These are phyloP conservation scores for Vulpes ferrilata DNA, from an alignment of 2,113 vertebrate species.

Conservation along the genomic window DNA sequence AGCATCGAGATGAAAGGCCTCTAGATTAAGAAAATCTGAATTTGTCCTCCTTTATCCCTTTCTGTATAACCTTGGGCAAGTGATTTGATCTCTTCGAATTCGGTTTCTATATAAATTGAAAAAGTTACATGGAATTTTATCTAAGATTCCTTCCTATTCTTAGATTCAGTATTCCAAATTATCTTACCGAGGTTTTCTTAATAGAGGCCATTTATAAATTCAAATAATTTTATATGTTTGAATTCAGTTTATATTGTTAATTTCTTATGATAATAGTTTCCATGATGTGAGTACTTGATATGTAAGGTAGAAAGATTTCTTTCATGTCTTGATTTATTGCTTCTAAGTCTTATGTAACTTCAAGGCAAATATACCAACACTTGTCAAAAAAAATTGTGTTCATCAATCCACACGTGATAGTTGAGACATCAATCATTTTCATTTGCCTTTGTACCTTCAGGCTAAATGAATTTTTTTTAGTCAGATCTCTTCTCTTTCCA, in stretches of 20 bases:
- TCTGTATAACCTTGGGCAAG: not conserved
- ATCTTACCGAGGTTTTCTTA: conserved; percentile 11
- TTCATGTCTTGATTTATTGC: conserved; percentile 42
- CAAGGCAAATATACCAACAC: not conserved
- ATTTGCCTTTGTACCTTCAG: not conserved
- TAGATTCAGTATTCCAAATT: conserved; percentile 6
- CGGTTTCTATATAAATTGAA: not conserved
- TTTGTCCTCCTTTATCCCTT: not conserved
- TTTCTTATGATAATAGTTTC: conserved; percentile 20
- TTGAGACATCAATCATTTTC: conserved; percentile 4
- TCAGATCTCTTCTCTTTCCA: not conserved
- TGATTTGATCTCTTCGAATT: not conserved
- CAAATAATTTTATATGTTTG: conserved; percentile 28
- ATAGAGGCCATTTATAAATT: conserved; percentile 20
- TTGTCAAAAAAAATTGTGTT: conserved; percentile 52
- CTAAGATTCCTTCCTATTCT: not conserved
- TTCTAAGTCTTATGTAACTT: not conserved
- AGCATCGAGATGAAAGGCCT: not conserved
- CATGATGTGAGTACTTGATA: not conserved
- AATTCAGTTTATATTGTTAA: conserved; percentile 32
- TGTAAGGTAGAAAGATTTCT: not conserved
- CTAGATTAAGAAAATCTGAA: conserved; percentile 3
- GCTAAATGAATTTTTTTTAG: conserved; percentile 12
- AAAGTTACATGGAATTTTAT: conserved; percentile 10
- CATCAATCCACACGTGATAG: not conserved